These are phyloP conservation scores for Pterostichus niger DNA, from an alignment of 2,888 invertebrate genomes.

Conservation along the genomic window DNA sequence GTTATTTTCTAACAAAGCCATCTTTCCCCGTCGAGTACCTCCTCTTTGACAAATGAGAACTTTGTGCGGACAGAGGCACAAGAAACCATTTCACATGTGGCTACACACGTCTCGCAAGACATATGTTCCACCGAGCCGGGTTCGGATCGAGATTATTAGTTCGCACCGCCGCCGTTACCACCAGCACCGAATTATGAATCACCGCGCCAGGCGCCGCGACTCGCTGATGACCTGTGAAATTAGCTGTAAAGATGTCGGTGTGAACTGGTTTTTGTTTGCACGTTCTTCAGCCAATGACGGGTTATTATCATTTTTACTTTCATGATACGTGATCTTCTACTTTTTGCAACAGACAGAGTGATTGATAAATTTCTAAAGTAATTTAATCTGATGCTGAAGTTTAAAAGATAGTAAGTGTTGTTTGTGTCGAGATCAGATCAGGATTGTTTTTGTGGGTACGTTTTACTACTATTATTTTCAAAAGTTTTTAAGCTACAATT, in stretches of 20 bases:
- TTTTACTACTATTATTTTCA: background rate
- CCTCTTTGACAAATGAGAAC: slow-evolving; percentile 41
- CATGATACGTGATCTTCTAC: background rate
- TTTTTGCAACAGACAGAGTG: background rate
- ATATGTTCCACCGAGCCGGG: slow-evolving; percentile 26
- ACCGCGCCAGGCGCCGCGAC: background rate
- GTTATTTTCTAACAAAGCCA: background rate
- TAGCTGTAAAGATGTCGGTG: slow-evolving; percentile 25
- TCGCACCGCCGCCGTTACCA: background rate
- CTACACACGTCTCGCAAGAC: slow-evolving; percentile 52
- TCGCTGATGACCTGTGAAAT: slow-evolving; percentile 52
- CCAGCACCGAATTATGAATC: slow-evolving; percentile 44
- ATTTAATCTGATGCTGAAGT: background rate
- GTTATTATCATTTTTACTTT: slow-evolving; percentile 7
- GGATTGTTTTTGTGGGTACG: background rate
- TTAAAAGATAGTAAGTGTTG: background rate
- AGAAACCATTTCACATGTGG: slow-evolving; percentile 56
- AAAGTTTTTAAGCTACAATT: too few species aligned
- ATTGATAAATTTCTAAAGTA: slow-evolving; percentile 6
- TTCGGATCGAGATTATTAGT: slow-evolving; percentile 53
- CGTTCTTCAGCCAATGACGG: background rate
- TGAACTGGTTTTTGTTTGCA: slow-evolving; percentile 11
- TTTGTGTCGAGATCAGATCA: background rate
- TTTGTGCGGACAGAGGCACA: slow-evolving; percentile 6
- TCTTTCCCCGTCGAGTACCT: background rate